phyloP scores from a whole-genome alignment of 2,113 vertebrate genomes.

The Nipponia nippon region DNA sequence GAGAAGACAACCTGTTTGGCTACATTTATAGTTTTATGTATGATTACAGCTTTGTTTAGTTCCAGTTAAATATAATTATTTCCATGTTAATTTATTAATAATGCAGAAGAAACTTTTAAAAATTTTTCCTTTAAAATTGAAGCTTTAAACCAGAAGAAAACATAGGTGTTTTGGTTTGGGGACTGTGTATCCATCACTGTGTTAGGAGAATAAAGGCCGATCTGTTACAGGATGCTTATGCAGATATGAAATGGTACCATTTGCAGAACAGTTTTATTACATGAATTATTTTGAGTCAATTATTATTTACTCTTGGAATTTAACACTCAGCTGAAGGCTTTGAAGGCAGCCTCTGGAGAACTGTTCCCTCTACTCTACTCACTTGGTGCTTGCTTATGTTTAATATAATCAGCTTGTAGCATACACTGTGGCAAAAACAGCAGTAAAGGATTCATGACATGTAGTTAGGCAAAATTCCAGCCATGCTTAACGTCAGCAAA shows the following conservation, averaged over 20 bases:
- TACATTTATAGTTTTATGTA: background rate
- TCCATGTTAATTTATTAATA: background rate
- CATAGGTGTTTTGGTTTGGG: background rate
- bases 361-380: background rate
- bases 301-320: constrained; percentile 8
- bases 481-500: background rate
- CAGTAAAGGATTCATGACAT: background rate
- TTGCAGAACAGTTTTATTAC: background rate
- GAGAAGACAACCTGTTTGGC: background rate
- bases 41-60: background rate
- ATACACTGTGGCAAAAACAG: background rate
- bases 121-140: background rate
- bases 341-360: background rate
- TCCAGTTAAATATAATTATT: background rate
- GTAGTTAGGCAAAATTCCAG: background rate
- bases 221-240: background rate
- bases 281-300: background rate
- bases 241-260: background rate
- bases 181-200: background rate
- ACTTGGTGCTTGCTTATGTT: background rate
- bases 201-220: background rate
- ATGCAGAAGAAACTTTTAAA: background rate
- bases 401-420: background rate
- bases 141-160: background rate
- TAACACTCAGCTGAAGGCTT: background rate